Conservation (phyloP, 1,140 invertebrate genomes). For the Drosophila ohnishii region DNA sequence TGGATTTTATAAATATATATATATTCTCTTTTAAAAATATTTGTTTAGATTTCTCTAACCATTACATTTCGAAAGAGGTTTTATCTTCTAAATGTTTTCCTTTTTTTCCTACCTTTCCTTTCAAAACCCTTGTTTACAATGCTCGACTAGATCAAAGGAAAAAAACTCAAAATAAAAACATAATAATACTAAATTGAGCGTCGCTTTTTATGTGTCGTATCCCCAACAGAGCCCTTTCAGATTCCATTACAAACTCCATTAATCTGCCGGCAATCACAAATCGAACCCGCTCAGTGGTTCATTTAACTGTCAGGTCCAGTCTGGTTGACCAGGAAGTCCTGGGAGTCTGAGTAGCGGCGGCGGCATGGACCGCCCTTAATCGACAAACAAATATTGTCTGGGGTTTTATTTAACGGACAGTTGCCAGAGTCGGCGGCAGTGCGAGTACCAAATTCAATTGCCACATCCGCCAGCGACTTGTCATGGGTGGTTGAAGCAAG, state of each 20-base stretch:
- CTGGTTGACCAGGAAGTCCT: slow-evolving; percentile 2
- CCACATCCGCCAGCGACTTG: slow-evolving; percentile 66
- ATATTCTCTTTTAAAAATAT: not conserved
- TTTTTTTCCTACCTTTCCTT: not conserved
- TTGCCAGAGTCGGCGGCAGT: slow-evolving; percentile 36
- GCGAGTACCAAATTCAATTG: slow-evolving; percentile 63
- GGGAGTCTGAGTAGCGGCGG: slow-evolving; percentile 5
- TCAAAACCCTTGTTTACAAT: not conserved
- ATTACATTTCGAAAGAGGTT: not conserved
- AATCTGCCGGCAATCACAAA: slow-evolving; percentile 47
- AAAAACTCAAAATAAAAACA: slow-evolving; percentile 11
- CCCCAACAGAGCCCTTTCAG: slow-evolving; percentile 24
- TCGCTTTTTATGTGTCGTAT: slow-evolving; percentile 3
- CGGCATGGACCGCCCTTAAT: slow-evolving; percentile 21
- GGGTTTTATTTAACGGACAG: slow-evolving; percentile 50
- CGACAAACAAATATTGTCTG: slow-evolving; percentile 55
- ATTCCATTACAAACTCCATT: slow-evolving; percentile 47
- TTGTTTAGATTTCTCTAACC: not conserved
- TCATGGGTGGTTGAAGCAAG: slow-evolving; percentile 57
- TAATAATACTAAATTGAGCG: slow-evolving; percentile 26
- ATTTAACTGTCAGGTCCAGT: slow-evolving; percentile 46
- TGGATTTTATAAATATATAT: not conserved
- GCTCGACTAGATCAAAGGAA: slow-evolving; percentile 6
- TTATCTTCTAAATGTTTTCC: no score
- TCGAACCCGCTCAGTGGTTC: slow-evolving; percentile 43